Conservation (phyloP, 1,140 invertebrate species). For the Bicyclus anynana region DNA sequence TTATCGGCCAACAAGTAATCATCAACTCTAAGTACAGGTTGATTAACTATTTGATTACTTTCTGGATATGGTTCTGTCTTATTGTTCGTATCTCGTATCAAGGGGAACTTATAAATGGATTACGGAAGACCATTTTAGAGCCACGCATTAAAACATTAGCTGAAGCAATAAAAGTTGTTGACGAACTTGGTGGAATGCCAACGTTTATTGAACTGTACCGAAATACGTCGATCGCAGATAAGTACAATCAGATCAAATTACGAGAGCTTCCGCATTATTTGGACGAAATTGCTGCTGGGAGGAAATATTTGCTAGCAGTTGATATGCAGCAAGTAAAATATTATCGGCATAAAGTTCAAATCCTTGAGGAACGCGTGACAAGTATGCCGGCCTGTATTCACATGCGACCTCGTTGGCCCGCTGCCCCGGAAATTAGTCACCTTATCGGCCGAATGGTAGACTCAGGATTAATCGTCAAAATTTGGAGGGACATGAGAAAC, state of each 20-base stretch:
- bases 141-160: slow-evolving; percentile 28
- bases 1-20: slow-evolving; percentile 39
- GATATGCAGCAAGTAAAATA: slow-evolving; percentile 24
- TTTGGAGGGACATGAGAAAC: slow-evolving; percentile 13
- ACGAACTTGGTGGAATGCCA: slow-evolving; percentile 31
- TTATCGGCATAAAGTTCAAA: slow-evolving; percentile 26
- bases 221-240: slow-evolving; percentile 29
- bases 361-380: slow-evolving; percentile 35
- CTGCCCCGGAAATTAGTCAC: slow-evolving; percentile 27
- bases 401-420: slow-evolving; percentile 48
- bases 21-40: slow-evolving; percentile 36
- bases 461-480: slow-evolving; percentile 32
- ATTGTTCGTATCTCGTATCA: slow-evolving; percentile 49
- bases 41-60: slow-evolving; percentile 34
- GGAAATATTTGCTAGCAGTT: slow-evolving; percentile 34
- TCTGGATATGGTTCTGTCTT: slow-evolving; percentile 55
- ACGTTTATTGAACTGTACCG: slow-evolving; percentile 32
- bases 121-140: slow-evolving; percentile 41
- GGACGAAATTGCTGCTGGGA: slow-evolving; percentile 31
- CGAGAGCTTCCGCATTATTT: slow-evolving; percentile 24
- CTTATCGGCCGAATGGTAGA: slow-evolving; percentile 30
- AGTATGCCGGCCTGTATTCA: slow-evolving; percentile 23
- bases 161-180: slow-evolving; percentile 34
- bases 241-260: slow-evolving; percentile 28
- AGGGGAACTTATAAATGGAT: slow-evolving; percentile 40